These are phyloP conservation scores for Gadus macrocephalus DNA, from an alignment of 2,113 vertebrate genomes.

Conservation along the genomic window DNA sequence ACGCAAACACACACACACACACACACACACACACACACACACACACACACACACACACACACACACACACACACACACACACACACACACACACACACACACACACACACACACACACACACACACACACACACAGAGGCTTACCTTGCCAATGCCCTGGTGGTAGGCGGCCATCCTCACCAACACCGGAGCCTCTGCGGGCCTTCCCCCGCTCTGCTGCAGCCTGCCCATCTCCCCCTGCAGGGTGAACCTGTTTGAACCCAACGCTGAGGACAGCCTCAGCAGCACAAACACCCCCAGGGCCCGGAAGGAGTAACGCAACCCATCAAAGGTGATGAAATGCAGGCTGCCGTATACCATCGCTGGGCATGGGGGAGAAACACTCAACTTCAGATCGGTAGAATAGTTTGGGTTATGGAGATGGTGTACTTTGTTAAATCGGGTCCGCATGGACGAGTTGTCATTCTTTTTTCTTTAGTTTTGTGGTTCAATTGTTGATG, in stretches of 20 bases:
- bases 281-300: slow-evolving; percentile 76
- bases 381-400: too few relatives aligned
- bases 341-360: slow-evolving; percentile 76
- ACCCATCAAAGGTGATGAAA: slow-evolving; percentile 76
- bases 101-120: slow-evolving; percentile 14
- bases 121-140: slow-evolving; percentile 23
- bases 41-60: slow-evolving; percentile 10
- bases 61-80: slow-evolving; percentile 14
- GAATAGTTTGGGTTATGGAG: too few relatives aligned
- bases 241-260: slow-evolving; percentile 79
- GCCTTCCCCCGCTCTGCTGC: slow-evolving; percentile 39
- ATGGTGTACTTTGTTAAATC: too few relatives aligned
- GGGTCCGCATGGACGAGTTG: too few relatives aligned
- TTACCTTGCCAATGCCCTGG: slow-evolving; percentile 77
- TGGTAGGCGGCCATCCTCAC: slow-evolving; percentile 74
- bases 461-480: too few relatives aligned
- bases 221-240: slow-evolving; percentile 70
- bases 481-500: too few relatives aligned
- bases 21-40: slow-evolving; percentile 14
- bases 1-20: slow-evolving; percentile 10
- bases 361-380: slow-evolving; percentile 45
- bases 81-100: slow-evolving; percentile 10
- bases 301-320: slow-evolving; percentile 74
- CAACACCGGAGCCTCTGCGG: slow-evolving; percentile 62
- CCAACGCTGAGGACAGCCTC: slow-evolving; percentile 72